These are phyloP conservation scores for Entelurus aequoreus DNA, from an alignment of 2,113 vertebrate species.

Conservation along the genomic window DNA sequence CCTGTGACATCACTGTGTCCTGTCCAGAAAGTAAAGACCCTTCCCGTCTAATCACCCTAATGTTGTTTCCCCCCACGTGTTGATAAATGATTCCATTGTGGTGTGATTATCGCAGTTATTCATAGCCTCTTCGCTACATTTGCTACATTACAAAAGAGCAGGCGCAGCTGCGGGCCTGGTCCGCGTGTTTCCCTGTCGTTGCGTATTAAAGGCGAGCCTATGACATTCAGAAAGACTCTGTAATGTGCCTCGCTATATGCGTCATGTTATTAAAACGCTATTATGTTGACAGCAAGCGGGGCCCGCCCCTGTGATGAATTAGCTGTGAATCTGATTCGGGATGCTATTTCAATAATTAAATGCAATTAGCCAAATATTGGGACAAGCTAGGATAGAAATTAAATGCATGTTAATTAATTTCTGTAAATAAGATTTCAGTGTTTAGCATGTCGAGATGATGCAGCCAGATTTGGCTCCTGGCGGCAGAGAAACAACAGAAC, in stretches of 20 bases:
- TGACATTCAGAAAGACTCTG: constrained; percentile 71
- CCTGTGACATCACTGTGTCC: constrained; percentile 37
- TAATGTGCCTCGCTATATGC: constrained; percentile 61
- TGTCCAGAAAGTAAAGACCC: constrained; percentile 38
- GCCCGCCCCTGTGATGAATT: constrained; percentile 64
- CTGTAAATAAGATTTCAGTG: constrained; percentile 41
- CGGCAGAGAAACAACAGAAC: constrained; percentile 50
- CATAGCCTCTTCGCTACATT: constrained; percentile 65
- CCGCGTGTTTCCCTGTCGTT: constrained; percentile 59
- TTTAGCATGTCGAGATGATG: constrained; percentile 22
- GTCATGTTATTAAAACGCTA: constrained; percentile 68
- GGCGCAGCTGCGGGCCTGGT: constrained; percentile 52
- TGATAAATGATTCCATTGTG: constrained; percentile 76
- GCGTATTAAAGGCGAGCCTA: constrained; percentile 56
- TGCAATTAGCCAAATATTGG: constrained; percentile 42
- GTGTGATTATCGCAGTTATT: constrained; percentile 73
- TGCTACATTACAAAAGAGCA: constrained; percentile 67
- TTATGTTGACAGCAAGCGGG: constrained; percentile 62
- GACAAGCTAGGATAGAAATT: constrained; percentile 6
- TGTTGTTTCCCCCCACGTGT: constrained; percentile 37
- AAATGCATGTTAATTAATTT: constrained; percentile 48
- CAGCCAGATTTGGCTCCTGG: constrained; percentile 12
- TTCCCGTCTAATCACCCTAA: constrained; percentile 42
- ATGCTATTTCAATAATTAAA: constrained; percentile 47
- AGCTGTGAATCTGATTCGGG: constrained; percentile 57